phyloP scores from a whole-genome alignment of 30 jellyfish, hydroid and myxozoan genomes.

The Aurelia aurita complex sp. Pacific region DNA sequence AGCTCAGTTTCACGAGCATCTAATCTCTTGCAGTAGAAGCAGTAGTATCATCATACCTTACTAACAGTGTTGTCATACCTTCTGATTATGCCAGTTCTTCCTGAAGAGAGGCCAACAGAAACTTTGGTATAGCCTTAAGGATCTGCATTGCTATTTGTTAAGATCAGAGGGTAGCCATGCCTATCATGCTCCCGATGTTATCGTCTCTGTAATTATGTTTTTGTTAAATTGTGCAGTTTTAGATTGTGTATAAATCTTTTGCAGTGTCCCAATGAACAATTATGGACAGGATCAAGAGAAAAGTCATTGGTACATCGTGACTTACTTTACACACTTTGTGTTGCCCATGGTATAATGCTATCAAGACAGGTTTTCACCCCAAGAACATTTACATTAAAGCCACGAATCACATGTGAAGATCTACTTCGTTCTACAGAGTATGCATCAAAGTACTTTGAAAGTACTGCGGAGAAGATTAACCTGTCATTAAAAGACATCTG shows the following conservation, averaged over 20 bases:
- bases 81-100: too few relatives aligned
- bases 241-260: neutral
- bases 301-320: slow-evolving; percentile 53
- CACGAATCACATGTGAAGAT: slow-evolving; percentile 23
- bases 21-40: neutral
- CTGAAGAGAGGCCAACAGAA: too few relatives aligned
- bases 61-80: neutral
- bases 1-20: too few relatives aligned
- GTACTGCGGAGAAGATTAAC: neutral
- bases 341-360: slow-evolving; percentile 47
- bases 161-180: too few relatives aligned
- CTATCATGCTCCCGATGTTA: too few relatives aligned
- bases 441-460: slow-evolving; percentile 20
- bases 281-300: slow-evolving; percentile 42
- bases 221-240: too few relatives aligned
- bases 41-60: neutral
- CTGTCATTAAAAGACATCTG: slow-evolving; percentile 38
- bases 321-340: slow-evolving; percentile 51
- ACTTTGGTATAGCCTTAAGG: too few relatives aligned
- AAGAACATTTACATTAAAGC: slow-evolving; percentile 13
- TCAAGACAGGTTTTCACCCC: slow-evolving; percentile 40
- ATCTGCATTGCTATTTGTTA: too few relatives aligned
- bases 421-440: slow-evolving; percentile 10
- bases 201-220: too few relatives aligned
- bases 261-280: slow-evolving; percentile 3